Conservation (phyloP, 2,797 vertebrate genomes). For the Prionace glauca region DNA sequence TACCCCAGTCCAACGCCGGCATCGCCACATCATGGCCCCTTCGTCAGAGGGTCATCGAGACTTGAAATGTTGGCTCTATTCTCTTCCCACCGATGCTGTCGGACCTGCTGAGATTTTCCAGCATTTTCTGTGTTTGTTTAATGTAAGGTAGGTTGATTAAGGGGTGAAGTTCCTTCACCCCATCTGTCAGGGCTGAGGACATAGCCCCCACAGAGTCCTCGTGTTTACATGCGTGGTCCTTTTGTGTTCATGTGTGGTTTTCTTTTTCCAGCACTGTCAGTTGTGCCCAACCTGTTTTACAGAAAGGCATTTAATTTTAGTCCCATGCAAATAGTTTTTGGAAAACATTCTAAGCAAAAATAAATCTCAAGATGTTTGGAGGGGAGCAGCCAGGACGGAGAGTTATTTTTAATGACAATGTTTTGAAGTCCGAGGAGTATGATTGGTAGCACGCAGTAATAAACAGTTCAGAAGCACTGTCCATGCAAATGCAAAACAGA, state of each 20-base stretch:
- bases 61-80: too few relatives aligned
- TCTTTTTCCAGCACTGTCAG: neutral
- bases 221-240: neutral
- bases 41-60: too few relatives aligned
- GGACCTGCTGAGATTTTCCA: too few relatives aligned
- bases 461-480: conserved; percentile 68
- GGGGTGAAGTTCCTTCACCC: neutral
- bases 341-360: neutral
- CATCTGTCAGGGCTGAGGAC: neutral
- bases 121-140: too few relatives aligned
- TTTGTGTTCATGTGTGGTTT: neutral
- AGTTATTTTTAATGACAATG: conserved; percentile 65
- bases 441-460: conserved; percentile 73
- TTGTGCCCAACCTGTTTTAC: neutral
- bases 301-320: neutral
- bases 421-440: conserved; percentile 62
- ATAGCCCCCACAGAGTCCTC: neutral
- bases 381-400: conserved; percentile 36
- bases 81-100: too few relatives aligned
- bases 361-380: neutral
- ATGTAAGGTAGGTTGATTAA: too few relatives aligned
- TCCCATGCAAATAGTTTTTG: neutral
- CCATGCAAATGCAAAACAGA: conserved; percentile 70
- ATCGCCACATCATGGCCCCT: too few relatives aligned
- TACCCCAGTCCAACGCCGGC: too few relatives aligned